A percentile compares a stretch with the other conserved stretches of the same genome.
phyloP scores from a whole-genome alignment of 2,797 vertebrate species.

The Myiotriccus ornatus region DNA sequence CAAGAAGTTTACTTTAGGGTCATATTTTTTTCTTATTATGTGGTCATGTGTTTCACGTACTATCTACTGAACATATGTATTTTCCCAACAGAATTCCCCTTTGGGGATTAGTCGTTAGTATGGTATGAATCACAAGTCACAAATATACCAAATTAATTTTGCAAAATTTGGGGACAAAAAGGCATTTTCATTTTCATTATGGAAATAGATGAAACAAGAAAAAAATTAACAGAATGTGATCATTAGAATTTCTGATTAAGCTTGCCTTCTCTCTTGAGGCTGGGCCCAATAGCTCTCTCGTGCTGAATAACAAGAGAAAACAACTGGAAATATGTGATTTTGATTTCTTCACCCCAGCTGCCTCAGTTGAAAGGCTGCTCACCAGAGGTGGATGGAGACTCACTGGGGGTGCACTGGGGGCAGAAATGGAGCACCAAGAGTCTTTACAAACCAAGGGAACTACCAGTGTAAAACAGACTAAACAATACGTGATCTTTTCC shows the following conservation, averaged over 20 bases:
- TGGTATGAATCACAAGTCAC: not conserved
- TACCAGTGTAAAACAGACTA: not conserved
- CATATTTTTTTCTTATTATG: not conserved
- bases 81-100: not conserved
- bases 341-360: not conserved
- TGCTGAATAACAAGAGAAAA: not conserved
- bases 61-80: not conserved
- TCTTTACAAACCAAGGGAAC: not conserved
- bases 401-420: rapidly evolving
- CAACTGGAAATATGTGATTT: not conserved
- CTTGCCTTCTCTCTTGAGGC: not conserved
- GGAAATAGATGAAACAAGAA: not conserved
- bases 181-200: not conserved
- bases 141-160: not conserved
- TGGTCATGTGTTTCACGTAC: not conserved
- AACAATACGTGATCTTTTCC: not conserved
- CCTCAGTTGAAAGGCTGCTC: not conserved
- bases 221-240: not conserved
- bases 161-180: not conserved
- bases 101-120: not conserved
- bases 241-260: not conserved
- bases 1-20: not conserved
- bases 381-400: not conserved
- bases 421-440: not conserved
- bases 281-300: not conserved